A percentile compares a stretch with the other conserved stretches of the same genome.
These are phyloP conservation scores for Homarus americanus DNA, from an alignment of 1,140 invertebrate genomes.

Conservation along the genomic window DNA sequence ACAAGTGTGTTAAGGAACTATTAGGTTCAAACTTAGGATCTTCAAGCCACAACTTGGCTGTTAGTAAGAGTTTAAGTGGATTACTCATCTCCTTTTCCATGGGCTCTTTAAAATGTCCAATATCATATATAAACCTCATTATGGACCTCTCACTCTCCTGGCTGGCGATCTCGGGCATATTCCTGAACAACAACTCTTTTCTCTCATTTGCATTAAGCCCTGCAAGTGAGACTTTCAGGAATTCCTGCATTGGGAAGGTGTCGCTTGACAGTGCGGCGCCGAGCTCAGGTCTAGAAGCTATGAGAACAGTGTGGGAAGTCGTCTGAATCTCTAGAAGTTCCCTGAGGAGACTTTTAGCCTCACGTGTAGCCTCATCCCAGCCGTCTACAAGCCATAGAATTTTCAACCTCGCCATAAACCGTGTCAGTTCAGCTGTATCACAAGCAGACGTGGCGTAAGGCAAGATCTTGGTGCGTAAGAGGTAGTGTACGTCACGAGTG, in stretches of 20 bases:
- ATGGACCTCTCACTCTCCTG: not conserved
- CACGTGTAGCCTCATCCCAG: slow-evolving; percentile 20
- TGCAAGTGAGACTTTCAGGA: slow-evolving; percentile 3
- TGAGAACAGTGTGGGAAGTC: slow-evolving; percentile 10
- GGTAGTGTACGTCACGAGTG: slow-evolving; percentile 8
- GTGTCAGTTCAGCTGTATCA: not conserved
- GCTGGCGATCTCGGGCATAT: not conserved
- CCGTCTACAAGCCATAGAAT: slow-evolving; percentile 33
- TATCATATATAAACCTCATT: not conserved
- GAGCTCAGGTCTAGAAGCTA: slow-evolving; percentile 10
- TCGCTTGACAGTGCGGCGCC: not conserved
- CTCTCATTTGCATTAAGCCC: not conserved
- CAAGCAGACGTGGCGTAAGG: not conserved
- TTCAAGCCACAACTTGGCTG: not conserved
- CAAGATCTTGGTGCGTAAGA: not conserved
- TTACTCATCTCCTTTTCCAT: slow-evolving; percentile 12
- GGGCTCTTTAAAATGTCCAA: not conserved
- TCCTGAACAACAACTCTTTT: not conserved
- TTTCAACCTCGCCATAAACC: not conserved
- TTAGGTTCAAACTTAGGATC: not conserved
- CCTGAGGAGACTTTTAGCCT: not conserved
- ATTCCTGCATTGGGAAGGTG: not conserved
- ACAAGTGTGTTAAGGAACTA: not conserved
- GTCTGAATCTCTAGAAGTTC: not conserved
- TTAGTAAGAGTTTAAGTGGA: slow-evolving; percentile 16